Base-by-base conservation (phyloP, 1,140 invertebrate genomes). In the Episyrphus balteatus region DNA sequence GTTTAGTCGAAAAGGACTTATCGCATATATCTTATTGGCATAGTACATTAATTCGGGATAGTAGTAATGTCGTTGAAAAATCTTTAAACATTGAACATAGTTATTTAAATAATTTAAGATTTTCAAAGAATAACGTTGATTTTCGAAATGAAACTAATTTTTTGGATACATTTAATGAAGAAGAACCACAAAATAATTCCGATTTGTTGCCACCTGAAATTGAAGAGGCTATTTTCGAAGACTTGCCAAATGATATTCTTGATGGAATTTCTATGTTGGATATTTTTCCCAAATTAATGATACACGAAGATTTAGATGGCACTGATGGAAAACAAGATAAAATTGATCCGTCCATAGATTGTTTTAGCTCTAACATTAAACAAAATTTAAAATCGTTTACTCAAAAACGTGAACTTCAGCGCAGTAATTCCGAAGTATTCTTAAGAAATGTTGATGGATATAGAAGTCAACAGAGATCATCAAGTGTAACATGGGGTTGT, bases 211-310 rank as follows among this genome's bases (percentile, higher is more conserved):
- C 85, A 12, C 84, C 84, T 1, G 86, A 88, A 72, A 73, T 88
- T 1, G 84, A 86, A 55, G 85, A 88, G 62, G 84, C 84, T 13
- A 87, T 88, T 59, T 84, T 87, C 54, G 82, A 87, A 71, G 86
- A 88, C 61, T 58, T 88, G 14, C 85, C 85, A 33, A 81, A 86
- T 55, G 86, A 88, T 57, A 62, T 88, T 30, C 66, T 88, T 10
- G 84, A 88, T 57, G 84, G 83, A 15, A 85, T 87, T 58, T 87
- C 83, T 3, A 85, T 88, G 80, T 81, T 88, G 67, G 80, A 82
- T 52, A 81, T 82, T 47, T 82, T 83, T 58, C 79, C 79, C 9
- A 80, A 80, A 61, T 66, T 77, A 39, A 77, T 80, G 74, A 75
- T 73, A 30, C 77, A 74, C 53, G 77, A 79, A 51, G 75, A 77